Base-by-base conservation (phyloP, 1,140 invertebrate genomes). In the Tenebrio molitor region DNA sequence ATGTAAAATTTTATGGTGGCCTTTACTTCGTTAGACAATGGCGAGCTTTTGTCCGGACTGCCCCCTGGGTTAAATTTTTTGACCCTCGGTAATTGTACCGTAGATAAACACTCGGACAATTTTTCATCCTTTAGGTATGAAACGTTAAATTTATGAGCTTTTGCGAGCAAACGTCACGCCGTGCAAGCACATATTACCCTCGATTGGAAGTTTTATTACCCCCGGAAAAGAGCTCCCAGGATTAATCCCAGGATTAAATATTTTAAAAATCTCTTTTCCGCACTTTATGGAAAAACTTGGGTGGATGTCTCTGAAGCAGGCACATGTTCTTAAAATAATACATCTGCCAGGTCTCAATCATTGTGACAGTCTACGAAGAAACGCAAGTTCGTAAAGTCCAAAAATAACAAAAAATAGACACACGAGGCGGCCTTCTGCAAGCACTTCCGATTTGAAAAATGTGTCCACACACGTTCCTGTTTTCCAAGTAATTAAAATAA, bases 271-370 rank as follows among this genome's bases (percentile, higher is more conserved):
- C n/a, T n/a, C n/a, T n/a, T n/a, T n/a, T n/a, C n/a, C n/a, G n/a
- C n/a, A n/a, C n/a, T n/a, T n/a, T n/a, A n/a, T n/a, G 25, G 8
- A 8, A 29, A 29, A 39, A 39, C 36, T 12, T 5, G 2, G 12
- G 36, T 39, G 5, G 36, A 39, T 39, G 19, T 25, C 21, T n/a
- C 50, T 58, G 7, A 17, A 58, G 15, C 17, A 68, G 79, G 77
- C 81, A 80, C 80, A 82, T 81, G 80, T 80, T 77, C 76, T 78
- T 80, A 77, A 82, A 80, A 82, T 82, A 82, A 81, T 81, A 81
- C 81, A 82, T 82, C 81, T 82, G 81, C 77, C 81, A 76, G 77
- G 72, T 81, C 77, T 82, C 80, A 82, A 81, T 82, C 81, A 81
- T 78, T 73, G 69, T 82, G 81, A 82, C 81, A 81, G 79, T 67